Evolutionary conservation across 2,888 invertebrate species (phyloP).

Genomic region (Plusia festucae): DNA sequence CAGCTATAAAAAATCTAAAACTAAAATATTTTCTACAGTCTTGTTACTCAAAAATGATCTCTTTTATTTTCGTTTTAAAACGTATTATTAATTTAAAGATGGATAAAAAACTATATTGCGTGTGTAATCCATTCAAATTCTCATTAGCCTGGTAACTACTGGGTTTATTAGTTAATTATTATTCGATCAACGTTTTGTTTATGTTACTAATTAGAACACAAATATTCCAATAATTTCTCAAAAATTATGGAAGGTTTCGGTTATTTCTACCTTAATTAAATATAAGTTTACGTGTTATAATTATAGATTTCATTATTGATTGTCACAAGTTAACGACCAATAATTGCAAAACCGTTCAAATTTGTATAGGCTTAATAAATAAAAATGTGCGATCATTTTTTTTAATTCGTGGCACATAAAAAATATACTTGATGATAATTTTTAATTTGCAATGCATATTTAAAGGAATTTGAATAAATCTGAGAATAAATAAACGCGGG

Average conservation of each 20-base stretch:
- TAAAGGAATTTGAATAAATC: too few relatives aligned
- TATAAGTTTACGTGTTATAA: slow-evolving; percentile 27
- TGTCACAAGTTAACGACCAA: neutral
- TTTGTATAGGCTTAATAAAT: too few relatives aligned
- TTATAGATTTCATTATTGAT: slow-evolving; percentile 8
- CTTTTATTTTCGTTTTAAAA: slow-evolving; percentile 9
- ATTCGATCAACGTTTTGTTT: slow-evolving; percentile 30
- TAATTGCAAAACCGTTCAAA: neutral
- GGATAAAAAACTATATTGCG: neutral
- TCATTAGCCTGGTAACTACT: slow-evolving; percentile 46
- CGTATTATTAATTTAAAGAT: slow-evolving; percentile 7
- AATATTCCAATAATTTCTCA: slow-evolving; percentile 28
- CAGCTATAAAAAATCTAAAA: slow-evolving; percentile 20
- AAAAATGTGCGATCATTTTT: neutral
- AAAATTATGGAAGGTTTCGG: slow-evolving; percentile 28
- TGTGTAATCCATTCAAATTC: slow-evolving; percentile 30
- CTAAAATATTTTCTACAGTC: slow-evolving; percentile 25
- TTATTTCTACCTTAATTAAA: slow-evolving; percentile 7
- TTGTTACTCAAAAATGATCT: slow-evolving; percentile 17
- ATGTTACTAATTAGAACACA: slow-evolving; percentile 25
- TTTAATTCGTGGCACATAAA: too few relatives aligned
- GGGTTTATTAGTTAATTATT: slow-evolving; percentile 33
- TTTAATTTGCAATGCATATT: neutral
- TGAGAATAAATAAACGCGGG: neutral
- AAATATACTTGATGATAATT: neutral